These are phyloP conservation scores for Cyphomyrus discorhynchus DNA, from an alignment of 2,113 vertebrate species.

Conservation along the genomic window DNA sequence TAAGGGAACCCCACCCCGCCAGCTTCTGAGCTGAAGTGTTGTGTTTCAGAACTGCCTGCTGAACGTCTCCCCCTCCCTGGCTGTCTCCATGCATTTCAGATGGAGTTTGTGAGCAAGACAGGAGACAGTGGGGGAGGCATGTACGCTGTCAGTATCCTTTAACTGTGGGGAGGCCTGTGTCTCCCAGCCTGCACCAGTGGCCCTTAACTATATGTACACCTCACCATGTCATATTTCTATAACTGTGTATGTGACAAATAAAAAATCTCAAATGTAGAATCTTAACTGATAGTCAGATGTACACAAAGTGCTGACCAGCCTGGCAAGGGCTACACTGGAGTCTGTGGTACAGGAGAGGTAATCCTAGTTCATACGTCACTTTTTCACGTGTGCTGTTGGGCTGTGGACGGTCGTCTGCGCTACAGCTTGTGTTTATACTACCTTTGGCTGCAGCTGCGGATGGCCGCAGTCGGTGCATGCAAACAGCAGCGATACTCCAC, in stretches of 20 bases:
- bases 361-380: not conserved
- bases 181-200: not conserved
- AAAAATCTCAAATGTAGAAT: no score
- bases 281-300: constrained; percentile 65
- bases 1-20: constrained; percentile 48
- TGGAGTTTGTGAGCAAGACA: constrained; percentile 83
- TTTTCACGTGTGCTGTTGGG: not conserved
- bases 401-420: not conserved
- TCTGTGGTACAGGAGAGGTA: constrained; percentile 91
- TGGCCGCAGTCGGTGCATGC: not conserved
- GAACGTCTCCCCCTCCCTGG: not conserved
- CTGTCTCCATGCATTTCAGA: constrained; percentile 48
- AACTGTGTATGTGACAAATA: no score
- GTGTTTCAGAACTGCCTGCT: not conserved
- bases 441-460: not conserved
- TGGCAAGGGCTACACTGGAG: constrained; percentile 80
- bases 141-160: constrained; percentile 92
- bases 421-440: not conserved
- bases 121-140: constrained; percentile 91
- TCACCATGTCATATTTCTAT: no score
- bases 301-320: constrained; percentile 71
- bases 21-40: not conserved
- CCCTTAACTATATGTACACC: constrained; percentile 42
- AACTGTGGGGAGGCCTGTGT: not conserved
- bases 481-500: not conserved